Evolutionary conservation across 1,140 invertebrate species (phyloP).

Genomic region (Paralvinella palmiformis): DNA sequence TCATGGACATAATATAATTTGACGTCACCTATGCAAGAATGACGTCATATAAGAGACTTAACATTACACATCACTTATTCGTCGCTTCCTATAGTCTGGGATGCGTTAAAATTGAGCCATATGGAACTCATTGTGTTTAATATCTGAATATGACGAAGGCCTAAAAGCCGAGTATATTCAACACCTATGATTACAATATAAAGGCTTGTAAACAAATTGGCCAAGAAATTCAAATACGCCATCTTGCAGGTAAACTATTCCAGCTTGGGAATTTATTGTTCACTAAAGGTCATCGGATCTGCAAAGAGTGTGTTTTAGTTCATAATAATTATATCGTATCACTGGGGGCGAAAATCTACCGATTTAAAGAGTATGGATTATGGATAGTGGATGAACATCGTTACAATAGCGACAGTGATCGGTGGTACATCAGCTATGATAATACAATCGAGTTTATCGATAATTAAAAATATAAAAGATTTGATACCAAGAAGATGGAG

Average conservation of each 20-base stretch:
- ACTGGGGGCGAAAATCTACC: neutral
- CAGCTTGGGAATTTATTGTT: neutral
- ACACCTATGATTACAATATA: neutral
- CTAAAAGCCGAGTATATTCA: neutral
- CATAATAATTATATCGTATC: neutral
- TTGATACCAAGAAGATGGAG: too few species aligned
- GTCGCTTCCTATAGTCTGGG: neutral
- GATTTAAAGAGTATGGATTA: conserved; percentile 10
- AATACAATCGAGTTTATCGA: neutral
- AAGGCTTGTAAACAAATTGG: neutral
- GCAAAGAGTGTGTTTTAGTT: neutral
- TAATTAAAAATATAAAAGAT: neutral
- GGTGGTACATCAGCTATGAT: neutral
- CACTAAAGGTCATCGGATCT: neutral
- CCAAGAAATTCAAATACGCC: neutral
- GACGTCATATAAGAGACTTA: neutral
- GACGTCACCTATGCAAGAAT: too few species aligned
- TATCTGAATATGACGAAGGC: neutral
- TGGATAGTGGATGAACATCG: conserved; percentile 13
- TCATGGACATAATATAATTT: too few species aligned
- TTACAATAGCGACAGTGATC: conserved; percentile 1
- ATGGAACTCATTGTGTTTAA: neutral
- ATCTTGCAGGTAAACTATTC: neutral
- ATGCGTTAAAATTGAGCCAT: neutral
- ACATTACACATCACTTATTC: conserved; percentile 3